Base-by-base conservation (phyloP, 2,113 vertebrate genomes). In the Falco punctatus region DNA sequence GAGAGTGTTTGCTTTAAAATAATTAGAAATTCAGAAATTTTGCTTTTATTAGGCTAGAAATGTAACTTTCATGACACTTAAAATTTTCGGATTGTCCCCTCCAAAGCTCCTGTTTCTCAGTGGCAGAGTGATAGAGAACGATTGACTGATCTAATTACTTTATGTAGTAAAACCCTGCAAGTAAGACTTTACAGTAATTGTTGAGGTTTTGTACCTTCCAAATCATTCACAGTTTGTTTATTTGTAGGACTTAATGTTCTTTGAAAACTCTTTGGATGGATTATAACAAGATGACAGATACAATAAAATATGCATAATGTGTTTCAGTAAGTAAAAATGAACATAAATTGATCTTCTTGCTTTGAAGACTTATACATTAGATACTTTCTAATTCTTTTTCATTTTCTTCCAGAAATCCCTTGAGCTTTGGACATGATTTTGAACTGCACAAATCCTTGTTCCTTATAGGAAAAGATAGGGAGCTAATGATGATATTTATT, bases 231-330 rank as follows among this genome's bases (percentile, higher is more conserved):
- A 42, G 30, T 97, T 96, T 98, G 93, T 97, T 98, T 98, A 95
- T 97, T 98, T 98, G 83, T 95, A 98, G 98, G 98, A 98, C 81
- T 97, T 98, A 97, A 98, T 98, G 98, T 98, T 98, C 97, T 98
- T 98, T 98, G 98, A 98, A 97, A 98, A 98, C 18, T 98, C 98
- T 62, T 96, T 98, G 94, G 97, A 98, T 95, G 97, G 97, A 97
- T 97, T 98, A 92, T 98, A 97, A 97, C 74, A 97, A 97, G 93
- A 97, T 91, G 96, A 97, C 58, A 87, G 95, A 96, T 97, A 88
- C 94, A 97, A 96, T 98, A 93, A 98, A 98, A 97, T 97, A 98
- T 97, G 96, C 97, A 97, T 92, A 95, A 92, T 49, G 24, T 91
- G 82, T 96, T 98, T 96, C 96, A 94, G 98, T 98, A 98, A 98